Evolutionary conservation across 2,113 vertebrate species (phyloP), one percentile per base, ranked within the genome.

Genomic region (Anas platyrhynchos): DNA sequence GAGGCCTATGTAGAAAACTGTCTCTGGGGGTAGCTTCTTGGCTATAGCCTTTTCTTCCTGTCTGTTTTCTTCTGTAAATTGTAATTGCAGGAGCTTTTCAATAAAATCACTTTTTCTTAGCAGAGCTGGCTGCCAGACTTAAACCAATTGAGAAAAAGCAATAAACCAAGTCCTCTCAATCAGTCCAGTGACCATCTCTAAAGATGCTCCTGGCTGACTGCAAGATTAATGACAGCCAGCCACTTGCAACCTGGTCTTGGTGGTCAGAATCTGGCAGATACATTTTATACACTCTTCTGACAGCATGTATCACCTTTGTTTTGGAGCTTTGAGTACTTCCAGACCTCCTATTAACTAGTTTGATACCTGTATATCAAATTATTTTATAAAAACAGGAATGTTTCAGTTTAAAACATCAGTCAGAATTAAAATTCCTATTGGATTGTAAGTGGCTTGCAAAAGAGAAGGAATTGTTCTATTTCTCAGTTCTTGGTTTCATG

Each of bases 71-170:
- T 82, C 71, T 79, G 50, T 93, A 95, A 97, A 94, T 84, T 95
- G 72, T 96, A 93, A 95, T 93, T 68, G 68, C 15, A 59, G 79
- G 75, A 83, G 80, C 83, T 86, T 95, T 97, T 93, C 91, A 94
- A 31, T 93, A 71, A 95, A 94, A 94, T 67, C 59, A 18, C 12
- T 48, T 71, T 95, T 96, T 96, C 94, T 97, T 96, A 80, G 86
- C 94, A 93, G 72, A 95, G 88, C 86, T 94, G 86, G 75, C 92
- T 96, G 94, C 72, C 83, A 62, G 48, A 66, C 65, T 87, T 68
- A 50, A 74, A 93, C 93, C 94, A 95, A 74, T 88, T 90, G 92
- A 48, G 75, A 12, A 31, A n/a, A 50, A 50, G 80, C 65, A 80
- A 86, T 94, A 86, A 94, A 95, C 58, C 68, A 91, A 84, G 88